Conservation (phyloP, 2,888 invertebrate genomes). For the Drosophila atroscutellata region DNA sequence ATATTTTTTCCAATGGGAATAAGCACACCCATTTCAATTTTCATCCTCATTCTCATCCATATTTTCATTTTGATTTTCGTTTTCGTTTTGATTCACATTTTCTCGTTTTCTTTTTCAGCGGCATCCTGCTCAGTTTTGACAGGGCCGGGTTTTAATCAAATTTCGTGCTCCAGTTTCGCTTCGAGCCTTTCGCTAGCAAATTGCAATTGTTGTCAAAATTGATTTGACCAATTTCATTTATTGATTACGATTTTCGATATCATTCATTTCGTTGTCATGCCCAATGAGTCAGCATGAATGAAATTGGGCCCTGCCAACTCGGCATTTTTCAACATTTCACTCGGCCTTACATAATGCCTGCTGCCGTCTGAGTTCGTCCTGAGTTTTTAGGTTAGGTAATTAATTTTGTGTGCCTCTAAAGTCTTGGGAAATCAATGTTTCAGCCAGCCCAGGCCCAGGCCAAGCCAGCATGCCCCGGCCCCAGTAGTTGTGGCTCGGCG, state of each 20-base stretch:
- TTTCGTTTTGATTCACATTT: not conserved
- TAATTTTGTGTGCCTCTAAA: conserved; percentile 74
- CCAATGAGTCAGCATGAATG: conserved; percentile 71
- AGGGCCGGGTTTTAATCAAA: conserved; percentile 63
- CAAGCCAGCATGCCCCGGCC: not conserved
- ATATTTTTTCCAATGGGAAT: not conserved
- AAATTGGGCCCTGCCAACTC: conserved; percentile 37
- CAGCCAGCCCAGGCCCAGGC: conserved; percentile 26
- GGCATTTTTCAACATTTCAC: conserved; percentile 57
- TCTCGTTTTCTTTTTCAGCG: conserved; percentile 21
- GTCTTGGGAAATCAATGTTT: conserved; percentile 81
- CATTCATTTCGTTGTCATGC: conserved; percentile 72
- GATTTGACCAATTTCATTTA: conserved; percentile 79
- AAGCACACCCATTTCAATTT: conserved; percentile 4
- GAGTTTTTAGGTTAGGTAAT: conserved; percentile 78
- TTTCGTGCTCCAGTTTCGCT: conserved; percentile 65
- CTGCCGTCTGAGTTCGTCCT: conserved; percentile 41
- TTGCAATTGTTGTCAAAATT: conserved; percentile 80
- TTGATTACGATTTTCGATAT: conserved; percentile 79
- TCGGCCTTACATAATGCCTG: conserved; percentile 54
- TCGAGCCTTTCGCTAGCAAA: conserved; percentile 45
- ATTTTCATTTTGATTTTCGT: conserved; percentile 2
- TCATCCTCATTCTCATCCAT: not conserved
- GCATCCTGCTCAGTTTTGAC: conserved; percentile 20
- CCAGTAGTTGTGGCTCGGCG: conserved; percentile 9